Base-by-base conservation (phyloP, 2,113 vertebrate species). In the Catharus minimus region DNA sequence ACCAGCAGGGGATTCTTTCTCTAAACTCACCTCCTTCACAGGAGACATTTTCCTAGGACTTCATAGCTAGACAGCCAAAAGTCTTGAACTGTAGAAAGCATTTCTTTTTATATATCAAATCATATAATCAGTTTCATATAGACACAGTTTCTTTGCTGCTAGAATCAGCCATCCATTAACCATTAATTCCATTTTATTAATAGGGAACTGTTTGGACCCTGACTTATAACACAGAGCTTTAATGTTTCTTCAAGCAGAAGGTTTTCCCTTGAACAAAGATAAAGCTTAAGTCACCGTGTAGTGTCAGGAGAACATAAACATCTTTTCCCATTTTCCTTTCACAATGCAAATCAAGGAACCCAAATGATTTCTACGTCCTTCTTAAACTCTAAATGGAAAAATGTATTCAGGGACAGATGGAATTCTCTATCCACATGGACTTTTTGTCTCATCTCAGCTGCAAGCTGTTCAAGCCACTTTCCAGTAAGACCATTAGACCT, bases 381-480 rank as follows among this genome's bases (percentile, higher is more conserved):
- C 49, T 73, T 90, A 75, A 90, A 55, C 23, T 46, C 28, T 72
- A 75, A 79, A 55, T 72, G 66, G 38, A 41, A 92, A 90, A 93
- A 94, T 1, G 3, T n/a, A 69, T 89, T 87, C 58, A 57, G 62
- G 67, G 38, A 61, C 91, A 95, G 93, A 96, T 91, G 93, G 91
- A 73, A 50, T 73, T 85, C 81, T 72, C 49, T 82, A 47, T 72
- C 81, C 75, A 76, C 82, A 85, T 39, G 78, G 91, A 91, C 67
- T 65, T 95, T 86, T 92, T 93, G 81, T 96, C 66, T 94, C 81
- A 75, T 95, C 86, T 96, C 93, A 94, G 88, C 90, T 95, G 90
- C 90, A 93, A 89, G 92, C 86, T 92, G 95, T 93, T 95, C 84
- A 92, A 95, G 32, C 57, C 66, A 79, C 90, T 95, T 95, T 94